Evolutionary conservation across 2,797 vertebrate genomes (phyloP).

Genomic region (Urophycis tenuis): DNA sequence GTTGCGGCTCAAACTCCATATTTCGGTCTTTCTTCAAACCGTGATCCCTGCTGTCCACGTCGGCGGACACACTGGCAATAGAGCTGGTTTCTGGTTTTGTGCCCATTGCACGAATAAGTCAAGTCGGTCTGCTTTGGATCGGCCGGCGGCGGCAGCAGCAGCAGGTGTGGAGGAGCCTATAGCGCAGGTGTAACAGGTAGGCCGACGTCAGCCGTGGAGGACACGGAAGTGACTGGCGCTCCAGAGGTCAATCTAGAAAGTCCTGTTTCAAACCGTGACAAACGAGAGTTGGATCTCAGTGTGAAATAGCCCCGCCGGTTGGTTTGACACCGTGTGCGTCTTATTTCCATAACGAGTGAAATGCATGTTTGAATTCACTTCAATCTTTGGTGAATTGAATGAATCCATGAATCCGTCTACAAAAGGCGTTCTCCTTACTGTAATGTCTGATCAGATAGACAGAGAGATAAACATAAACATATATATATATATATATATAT

Average conservation of each 20-base stretch:
- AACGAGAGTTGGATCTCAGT: neutral
- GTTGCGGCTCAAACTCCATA: constrained; percentile 39
- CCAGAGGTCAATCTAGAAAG: constrained; percentile 23
- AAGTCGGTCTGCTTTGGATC: neutral
- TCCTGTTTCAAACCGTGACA: neutral
- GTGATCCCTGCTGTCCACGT: constrained; percentile 19
- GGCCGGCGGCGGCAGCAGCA: too few relatives aligned
- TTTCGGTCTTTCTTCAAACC: neutral
- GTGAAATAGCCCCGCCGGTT: neutral
- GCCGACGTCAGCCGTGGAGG: constrained; percentile 29
- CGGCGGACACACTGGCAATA: constrained; percentile 47
- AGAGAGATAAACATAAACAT: neutral
- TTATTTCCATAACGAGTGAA: neutral
- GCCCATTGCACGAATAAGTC: constrained; percentile 49
- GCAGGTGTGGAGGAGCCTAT: constrained; percentile 57
- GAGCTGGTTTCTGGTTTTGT: constrained; percentile 49
- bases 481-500: too few relatives aligned
- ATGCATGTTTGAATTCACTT: neutral
- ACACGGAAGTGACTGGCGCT: constrained; percentile 66
- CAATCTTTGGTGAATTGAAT: neutral
- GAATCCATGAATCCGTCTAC: neutral
- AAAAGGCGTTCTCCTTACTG: neutral
- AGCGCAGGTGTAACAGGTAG: constrained; percentile 70
- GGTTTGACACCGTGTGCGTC: neutral
- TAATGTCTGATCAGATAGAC: neutral